Evolutionary conservation across 2,888 invertebrate genomes (phyloP), one percentile per base, ranked within the genome.

Genomic region (Pantelozetes paolii): DNA sequence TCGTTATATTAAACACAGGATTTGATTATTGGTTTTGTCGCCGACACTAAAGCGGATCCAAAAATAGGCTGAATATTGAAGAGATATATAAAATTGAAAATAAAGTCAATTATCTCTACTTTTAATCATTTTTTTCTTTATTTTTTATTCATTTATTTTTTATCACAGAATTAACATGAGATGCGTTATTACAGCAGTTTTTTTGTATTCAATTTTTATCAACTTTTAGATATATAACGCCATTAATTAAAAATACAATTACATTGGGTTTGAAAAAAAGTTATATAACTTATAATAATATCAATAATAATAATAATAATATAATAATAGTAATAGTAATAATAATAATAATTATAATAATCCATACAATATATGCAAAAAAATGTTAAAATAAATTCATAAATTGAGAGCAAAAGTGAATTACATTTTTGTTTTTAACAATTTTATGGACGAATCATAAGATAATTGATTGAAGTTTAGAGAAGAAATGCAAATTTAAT

Each of bases 121-220:
- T 26, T 54, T 20, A 54, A 54, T 54, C 54, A 54, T 45, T 54
- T 54, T 54, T 54, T 20, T 3, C 48, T 48, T 48, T 20, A 48
- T 48, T 20, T 54, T 54, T 54, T 36, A 36, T 36, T 36, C 11
- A 45, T 23, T 28, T 30, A 6, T 59, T 59, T 59, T 30, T 59
- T 59, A 59, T 59, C 59, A 59, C 59, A 59, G 59, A 59, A 59
- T 59, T 59, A 59, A 59, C 59, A 59, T 59, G 59, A 59, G 59
- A 59, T 59, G 59, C 59, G 26, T 59, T n/a, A n/a, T n/a, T 59
- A 59, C 59, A 59, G 59, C 28, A 59, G 59, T 59, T 59, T 59
- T 28, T 59, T 26, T 59, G 26, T 59, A 59, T 59, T 28, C 18
- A n/a, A 20, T 59, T 59, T 59, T 54, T 59, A 28, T 59, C 28